Evolutionary conservation across 2,113 vertebrate species (phyloP).

Genomic region (Coracopsis vasa): DNA sequence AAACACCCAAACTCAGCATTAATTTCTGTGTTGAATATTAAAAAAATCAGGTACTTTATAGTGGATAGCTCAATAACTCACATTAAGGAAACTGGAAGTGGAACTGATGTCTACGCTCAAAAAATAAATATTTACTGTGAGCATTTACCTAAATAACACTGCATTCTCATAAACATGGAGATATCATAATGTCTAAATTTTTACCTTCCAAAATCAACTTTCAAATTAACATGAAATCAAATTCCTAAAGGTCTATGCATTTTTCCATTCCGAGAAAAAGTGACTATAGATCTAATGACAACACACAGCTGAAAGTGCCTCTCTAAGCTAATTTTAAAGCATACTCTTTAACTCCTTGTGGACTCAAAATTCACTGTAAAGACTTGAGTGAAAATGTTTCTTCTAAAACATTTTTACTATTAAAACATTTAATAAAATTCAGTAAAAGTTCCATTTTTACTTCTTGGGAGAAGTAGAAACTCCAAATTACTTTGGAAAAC

Average conservation of each 20-base stretch:
- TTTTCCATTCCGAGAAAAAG: not conserved
- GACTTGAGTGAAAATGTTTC: not conserved
- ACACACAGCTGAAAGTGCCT: not conserved
- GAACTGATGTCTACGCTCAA: not conserved
- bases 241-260: not conserved
- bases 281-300: not conserved
- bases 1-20: not conserved
- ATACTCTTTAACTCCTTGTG: not conserved
- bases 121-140: not conserved
- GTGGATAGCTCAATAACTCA: not conserved
- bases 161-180: not conserved
- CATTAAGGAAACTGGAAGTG: not conserved
- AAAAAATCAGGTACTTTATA: not conserved
- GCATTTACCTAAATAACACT: not conserved
- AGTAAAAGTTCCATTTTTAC: conserved; percentile 21
- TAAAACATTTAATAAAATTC: conserved; percentile 4
- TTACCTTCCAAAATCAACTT: not conserved
- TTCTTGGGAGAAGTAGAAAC: not conserved
- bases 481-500: conserved; percentile 55
- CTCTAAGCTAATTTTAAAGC: not conserved
- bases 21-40: not conserved
- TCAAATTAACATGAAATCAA: not conserved
- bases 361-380: not conserved
- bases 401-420: not conserved
- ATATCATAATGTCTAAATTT: not conserved